Percentiles rank a stretch among this genome's conserved stretches.
These are phyloP conservation scores for Ctenochaetus hawaiiensis DNA, from an alignment of 2,797 vertebrate genomes.

Conservation along the genomic window DNA sequence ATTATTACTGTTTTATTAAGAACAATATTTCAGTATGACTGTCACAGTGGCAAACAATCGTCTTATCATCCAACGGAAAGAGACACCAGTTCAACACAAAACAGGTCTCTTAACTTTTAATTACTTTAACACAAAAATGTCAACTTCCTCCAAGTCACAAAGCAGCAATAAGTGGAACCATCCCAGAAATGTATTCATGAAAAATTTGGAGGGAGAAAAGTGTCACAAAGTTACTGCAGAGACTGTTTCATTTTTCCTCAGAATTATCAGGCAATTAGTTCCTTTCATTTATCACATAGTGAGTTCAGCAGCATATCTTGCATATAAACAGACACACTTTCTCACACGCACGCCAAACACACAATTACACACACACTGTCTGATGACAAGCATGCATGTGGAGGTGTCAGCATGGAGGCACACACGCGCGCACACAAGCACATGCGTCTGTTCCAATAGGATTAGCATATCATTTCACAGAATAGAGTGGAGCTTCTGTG, in stretches of 20 bases:
- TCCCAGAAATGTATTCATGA: conserved; percentile 46
- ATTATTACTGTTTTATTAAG: background rate
- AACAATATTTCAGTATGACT: background rate
- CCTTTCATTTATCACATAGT: conserved; percentile 54
- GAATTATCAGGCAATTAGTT: conserved; percentile 68
- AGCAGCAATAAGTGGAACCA: conserved; percentile 29
- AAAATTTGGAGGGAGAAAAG: conserved; percentile 42
- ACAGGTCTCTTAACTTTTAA: conserved; percentile 9
- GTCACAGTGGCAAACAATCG: background rate
- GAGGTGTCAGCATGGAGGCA: conserved; percentile 37
- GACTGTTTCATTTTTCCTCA: conserved; percentile 42
- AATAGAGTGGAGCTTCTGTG: conserved; percentile 48
- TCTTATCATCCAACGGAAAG: background rate
- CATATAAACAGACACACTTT: conserved; percentile 24
- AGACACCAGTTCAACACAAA: conserved; percentile 17
- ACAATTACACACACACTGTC: conserved; percentile 11
- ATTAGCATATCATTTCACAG: conserved; percentile 77
- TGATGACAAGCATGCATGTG: conserved; percentile 38
- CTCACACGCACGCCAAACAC: background rate
- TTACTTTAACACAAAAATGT: conserved; percentile 20
- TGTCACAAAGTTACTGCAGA: conserved; percentile 42
- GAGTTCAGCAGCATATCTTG: conserved; percentile 51
- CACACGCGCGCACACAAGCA: conserved; percentile 7
- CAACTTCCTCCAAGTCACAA: conserved; percentile 29
- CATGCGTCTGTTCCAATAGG: conserved; percentile 47